A percentile compares a stretch with the other conserved stretches of the same genome.
Conservation (phyloP, 2,113 vertebrate genomes). For the Elgaria multicarinata region DNA sequence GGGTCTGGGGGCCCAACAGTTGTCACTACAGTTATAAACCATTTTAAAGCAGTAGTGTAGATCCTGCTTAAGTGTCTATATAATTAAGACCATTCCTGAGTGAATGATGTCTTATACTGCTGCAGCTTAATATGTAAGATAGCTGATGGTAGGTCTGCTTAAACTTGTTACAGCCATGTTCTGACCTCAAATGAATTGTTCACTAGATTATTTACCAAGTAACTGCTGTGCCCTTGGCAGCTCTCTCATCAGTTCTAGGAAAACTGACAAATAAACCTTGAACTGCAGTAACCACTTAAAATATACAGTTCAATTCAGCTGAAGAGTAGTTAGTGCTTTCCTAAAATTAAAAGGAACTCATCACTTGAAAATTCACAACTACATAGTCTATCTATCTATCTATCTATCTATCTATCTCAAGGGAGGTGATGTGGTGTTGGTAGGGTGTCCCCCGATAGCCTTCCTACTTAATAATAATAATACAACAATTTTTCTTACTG, state of each 20-base stretch:
- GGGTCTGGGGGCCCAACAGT: too few relatives aligned
- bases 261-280: not conserved
- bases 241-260: rapidly evolving
- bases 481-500: too few relatives aligned
- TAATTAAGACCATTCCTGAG: not conserved
- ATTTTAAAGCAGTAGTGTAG: too few relatives aligned
- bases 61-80: not conserved
- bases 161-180: rapidly evolving
- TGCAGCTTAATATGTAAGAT: not conserved
- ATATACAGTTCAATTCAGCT: too few relatives aligned
- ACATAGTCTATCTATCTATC: not conserved
- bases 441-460: too few relatives aligned
- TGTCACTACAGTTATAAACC: too few relatives aligned
- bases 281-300: not conserved
- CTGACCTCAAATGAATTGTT: rapidly evolving
- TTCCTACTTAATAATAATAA: too few relatives aligned
- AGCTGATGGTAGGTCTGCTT: not conserved
- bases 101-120: not conserved
- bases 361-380: not conserved
- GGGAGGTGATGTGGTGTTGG: not conserved
- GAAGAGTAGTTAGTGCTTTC: not conserved
- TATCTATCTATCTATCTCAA: not conserved
- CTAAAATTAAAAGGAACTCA: not conserved
- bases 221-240: rapidly evolving
- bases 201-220: rapidly evolving